A percentile compares a stretch with the other conserved stretches of the same genome.
Evolutionary conservation across 2,113 vertebrate genomes (phyloP).

Genomic region (Oreochromis tanganicae): DNA sequence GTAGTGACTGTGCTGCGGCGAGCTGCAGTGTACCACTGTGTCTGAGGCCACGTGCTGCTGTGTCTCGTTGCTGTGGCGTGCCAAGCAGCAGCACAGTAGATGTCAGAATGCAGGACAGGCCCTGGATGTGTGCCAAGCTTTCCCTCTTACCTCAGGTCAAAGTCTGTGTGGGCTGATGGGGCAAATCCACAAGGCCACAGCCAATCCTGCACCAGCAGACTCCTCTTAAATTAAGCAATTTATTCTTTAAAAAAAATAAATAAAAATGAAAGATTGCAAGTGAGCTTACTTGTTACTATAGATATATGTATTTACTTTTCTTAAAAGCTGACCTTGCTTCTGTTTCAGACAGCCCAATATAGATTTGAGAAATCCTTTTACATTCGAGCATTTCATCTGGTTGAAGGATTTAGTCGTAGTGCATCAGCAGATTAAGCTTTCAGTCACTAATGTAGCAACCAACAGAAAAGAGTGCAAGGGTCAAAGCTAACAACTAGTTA

Average conservation of each 20-base stretch:
- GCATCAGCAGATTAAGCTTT: slow-evolving; percentile 1
- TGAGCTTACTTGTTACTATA: background rate
- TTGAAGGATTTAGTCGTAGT: background rate
- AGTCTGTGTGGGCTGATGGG: slow-evolving; percentile 44
- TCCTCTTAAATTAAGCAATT: background rate
- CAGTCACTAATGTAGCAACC: background rate
- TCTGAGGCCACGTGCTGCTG: slow-evolving; percentile 33
- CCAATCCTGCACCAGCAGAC: slow-evolving; percentile 17
- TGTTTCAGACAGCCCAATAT: background rate
- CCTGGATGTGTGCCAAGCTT: slow-evolving; percentile 34
- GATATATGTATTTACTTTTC: background rate
- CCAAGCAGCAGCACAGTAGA: slow-evolving; percentile 23
- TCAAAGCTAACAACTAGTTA: background rate
- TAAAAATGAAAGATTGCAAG: background rate
- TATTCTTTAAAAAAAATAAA: background rate
- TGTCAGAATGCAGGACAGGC: background rate
- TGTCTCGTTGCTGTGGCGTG: slow-evolving; percentile 10
- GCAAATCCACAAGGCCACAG: background rate
- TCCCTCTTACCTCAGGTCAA: slow-evolving; percentile 36
- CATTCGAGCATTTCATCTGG: background rate
- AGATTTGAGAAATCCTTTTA: background rate
- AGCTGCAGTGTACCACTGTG: background rate
- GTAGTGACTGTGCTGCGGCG: background rate
- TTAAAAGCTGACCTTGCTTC: background rate
- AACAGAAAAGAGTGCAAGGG: background rate